phyloP scores from a whole-genome alignment of 2,888 invertebrate genomes.

The Helleia helle region DNA sequence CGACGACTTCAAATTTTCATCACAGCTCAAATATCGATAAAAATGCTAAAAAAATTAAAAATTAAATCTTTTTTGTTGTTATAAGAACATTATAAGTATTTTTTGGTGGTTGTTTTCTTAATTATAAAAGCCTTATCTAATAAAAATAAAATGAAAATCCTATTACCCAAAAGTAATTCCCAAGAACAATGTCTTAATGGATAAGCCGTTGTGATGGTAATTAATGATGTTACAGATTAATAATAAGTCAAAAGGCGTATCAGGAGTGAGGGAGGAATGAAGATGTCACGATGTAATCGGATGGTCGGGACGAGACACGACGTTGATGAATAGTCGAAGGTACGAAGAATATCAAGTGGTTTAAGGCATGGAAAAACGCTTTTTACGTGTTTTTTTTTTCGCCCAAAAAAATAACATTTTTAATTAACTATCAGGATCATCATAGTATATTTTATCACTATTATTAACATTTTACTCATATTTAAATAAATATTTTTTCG shows the following conservation, averaged over 20 bases:
- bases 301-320: constrained; percentile 50
- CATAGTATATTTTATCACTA: too few relatives aligned
- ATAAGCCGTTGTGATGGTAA: constrained; percentile 47
- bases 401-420: too few relatives aligned
- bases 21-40: too few relatives aligned
- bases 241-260: constrained; percentile 62
- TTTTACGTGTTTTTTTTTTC: too few relatives aligned
- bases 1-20: too few relatives aligned
- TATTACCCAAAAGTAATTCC: constrained; percentile 19
- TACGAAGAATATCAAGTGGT: constrained; percentile 15
- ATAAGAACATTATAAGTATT: too few relatives aligned
- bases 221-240: constrained; percentile 60
- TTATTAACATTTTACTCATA: too few relatives aligned
- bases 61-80: too few relatives aligned
- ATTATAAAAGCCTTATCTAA: constrained; percentile 1
- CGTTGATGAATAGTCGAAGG: constrained; percentile 51
- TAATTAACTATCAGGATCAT: too few relatives aligned
- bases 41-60: too few relatives aligned
- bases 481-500: too few relatives aligned
- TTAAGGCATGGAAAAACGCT: constrained; percentile 6
- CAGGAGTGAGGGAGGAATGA: constrained; percentile 59
- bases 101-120: too few relatives aligned
- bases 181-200: constrained; percentile 28
- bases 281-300: constrained; percentile 66
- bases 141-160: constrained; percentile 12